Evolutionary conservation across 1,140 invertebrate genomes (phyloP).

Genomic region (Pseudoatta argentina): DNA sequence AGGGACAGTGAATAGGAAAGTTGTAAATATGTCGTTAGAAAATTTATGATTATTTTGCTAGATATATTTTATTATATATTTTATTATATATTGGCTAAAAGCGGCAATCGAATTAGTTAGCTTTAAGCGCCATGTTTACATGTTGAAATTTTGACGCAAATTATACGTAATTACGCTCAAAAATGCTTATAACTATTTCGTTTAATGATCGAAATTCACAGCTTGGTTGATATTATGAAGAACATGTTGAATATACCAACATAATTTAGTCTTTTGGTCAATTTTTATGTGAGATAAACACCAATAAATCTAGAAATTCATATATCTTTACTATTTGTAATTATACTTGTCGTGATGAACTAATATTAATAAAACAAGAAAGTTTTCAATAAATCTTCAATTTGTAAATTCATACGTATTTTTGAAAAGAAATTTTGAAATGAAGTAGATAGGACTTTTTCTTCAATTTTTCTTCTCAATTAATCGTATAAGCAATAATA

Average conservation of each 20-base stretch:
- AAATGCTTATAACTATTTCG: background rate
- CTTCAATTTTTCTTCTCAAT: too few species aligned
- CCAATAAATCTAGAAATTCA: background rate
- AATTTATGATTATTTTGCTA: constrained; percentile 28
- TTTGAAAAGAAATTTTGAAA: too few species aligned
- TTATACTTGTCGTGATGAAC: background rate
- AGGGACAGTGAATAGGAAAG: background rate
- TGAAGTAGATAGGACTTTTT: too few species aligned
- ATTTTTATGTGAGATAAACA: background rate
- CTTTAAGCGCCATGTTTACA: constrained; percentile 42
- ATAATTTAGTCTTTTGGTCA: background rate
- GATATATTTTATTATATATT: constrained; percentile 60
- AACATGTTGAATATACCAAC: background rate
- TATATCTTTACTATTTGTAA: background rate
- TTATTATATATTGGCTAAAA: constrained; percentile 64
- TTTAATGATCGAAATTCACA: constrained; percentile 18
- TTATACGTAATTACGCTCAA: background rate
- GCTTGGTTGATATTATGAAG: background rate
- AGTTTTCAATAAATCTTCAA: background rate
- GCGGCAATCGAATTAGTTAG: constrained; percentile 65
- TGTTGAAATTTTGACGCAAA: constrained; percentile 18
- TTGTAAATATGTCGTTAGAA: background rate
- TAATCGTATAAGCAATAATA: too few species aligned
- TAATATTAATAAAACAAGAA: background rate
- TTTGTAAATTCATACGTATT: too few species aligned